These are phyloP conservation scores for Eidolon dupreanum DNA, from an alignment of 2,797 vertebrate species.

Conservation along the genomic window DNA sequence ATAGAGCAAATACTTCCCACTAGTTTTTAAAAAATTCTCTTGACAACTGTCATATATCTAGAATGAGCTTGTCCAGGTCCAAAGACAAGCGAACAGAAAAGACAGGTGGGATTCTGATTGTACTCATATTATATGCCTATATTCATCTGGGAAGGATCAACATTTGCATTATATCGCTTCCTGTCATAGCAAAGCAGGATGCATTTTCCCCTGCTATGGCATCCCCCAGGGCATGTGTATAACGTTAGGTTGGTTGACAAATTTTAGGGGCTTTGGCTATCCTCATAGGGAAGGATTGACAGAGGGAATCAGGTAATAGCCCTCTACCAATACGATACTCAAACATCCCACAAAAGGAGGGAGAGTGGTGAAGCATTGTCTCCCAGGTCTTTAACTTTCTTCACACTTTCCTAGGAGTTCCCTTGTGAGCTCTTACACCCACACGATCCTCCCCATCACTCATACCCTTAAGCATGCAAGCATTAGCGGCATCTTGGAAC, in stretches of 20 bases:
- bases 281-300: background rate
- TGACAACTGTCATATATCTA: constrained; percentile 44
- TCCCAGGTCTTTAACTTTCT: background rate
- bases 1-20: background rate
- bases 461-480: background rate
- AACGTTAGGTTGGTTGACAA: background rate
- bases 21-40: constrained; percentile 28
- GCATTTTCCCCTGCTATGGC: background rate
- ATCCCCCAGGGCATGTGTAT: background rate
- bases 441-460: background rate
- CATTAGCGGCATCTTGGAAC: background rate
- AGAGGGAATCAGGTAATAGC: background rate
- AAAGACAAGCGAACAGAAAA: constrained; percentile 54
- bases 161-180: constrained; percentile 1
- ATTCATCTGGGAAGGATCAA: background rate
- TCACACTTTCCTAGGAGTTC: background rate
- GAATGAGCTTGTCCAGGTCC: constrained; percentile 24
- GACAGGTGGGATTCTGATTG: background rate
- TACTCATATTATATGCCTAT: background rate
- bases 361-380: rapidly evolving
- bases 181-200: background rate
- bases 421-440: background rate
- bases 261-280: constrained; percentile 1
- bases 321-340: background rate
- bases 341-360: background rate